Base-by-base conservation (phyloP, 2,113 vertebrate genomes). In the Monarcha castaneiventris region DNA sequence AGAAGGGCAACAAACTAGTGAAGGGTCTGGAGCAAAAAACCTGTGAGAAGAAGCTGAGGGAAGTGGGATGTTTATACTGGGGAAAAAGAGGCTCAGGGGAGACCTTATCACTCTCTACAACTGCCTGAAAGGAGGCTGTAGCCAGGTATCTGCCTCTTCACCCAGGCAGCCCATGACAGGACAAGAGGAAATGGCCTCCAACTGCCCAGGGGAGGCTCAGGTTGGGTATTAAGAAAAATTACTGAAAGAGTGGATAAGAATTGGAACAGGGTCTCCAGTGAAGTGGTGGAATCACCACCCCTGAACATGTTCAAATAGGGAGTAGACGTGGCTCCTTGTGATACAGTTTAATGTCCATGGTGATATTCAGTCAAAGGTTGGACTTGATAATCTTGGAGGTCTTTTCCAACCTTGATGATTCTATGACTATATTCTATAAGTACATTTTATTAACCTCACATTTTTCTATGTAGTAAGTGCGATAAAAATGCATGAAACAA, bases 341-440 rank as follows among this genome's bases (percentile, higher is more conserved):
- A 25, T 52, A 37, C 16, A 3, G 2, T 44, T 73, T 46, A 59
- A 52, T 39, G 44, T 46, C 33, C 39, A 6, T 17, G 5, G 5
- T 44, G 15, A 27, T 44, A 29, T 37, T 67, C 0, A 0, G 39
- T 75, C 0, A 0, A 59, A 59, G 16, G 29, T 6, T 54, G 33
- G 23, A 39, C 52, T 46, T 75, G 52, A 73, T 51, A 15, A 26
- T 67, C 23, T 54, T 67, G 29, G 33, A 20, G 9, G 6, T n/a
- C 23, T 89, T 67, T 67, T 52, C 37, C 52, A 59, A 14, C 9
- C 39, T 11, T 61, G 29, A 12, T 46, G 16, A 46, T 67, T 59
- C 29, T 26, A 17, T 46, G 9, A 52, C 10, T 67, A 33, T 39
- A 44, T 59, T 25, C 68, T 81, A 7, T 59, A 46, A 67, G 9